Base-by-base conservation (phyloP, 2,797 vertebrate genomes). In the Anabas testudineus region DNA sequence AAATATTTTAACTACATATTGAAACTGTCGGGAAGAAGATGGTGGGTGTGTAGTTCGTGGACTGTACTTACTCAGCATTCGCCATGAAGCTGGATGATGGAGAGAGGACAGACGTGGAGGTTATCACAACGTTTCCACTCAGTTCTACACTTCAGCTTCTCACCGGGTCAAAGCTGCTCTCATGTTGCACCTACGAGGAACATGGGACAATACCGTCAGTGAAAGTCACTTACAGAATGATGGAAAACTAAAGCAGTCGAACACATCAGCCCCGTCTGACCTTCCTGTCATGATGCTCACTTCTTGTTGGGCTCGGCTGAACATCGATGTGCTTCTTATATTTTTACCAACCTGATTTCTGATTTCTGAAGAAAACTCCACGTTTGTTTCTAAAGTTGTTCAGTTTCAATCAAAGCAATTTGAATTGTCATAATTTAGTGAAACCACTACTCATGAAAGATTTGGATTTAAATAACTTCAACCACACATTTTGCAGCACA, bases 1-100 rank as follows among this genome's bases (percentile, higher is more conserved):
- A 52, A 72, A 48, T 3, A 3, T 30, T 30, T 30, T n/a, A n/a
- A n/a, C 28, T 30, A 30, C 3, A 30, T 7, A 30, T 30, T 2
- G 34, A 36, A 36, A 10, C 34, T 4, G 24, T 26, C 32, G n/a
- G n/a, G n/a, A n/a, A n/a, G n/a, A n/a, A n/a, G n/a, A n/a, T n/a
- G n/a, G n/a, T n/a, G n/a, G n/a, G n/a, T n/a, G n/a, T n/a, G 10
- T 18, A 63, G 16, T 32, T 45, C 45, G 60, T 53, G 42, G 2
- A 7, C 46, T 70, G 41, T 76, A 91, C 92, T 92, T 83, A 93
- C 92, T 89, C 87, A 85, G 83, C 76, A 65, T 88, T 90, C n/a
- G 92, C 89, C 92, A 93, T 93, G 83, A 78, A 76, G 56, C 64
- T 34, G 46, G 76, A 10, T 64, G 83, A 76, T 71, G 71, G 64